Evolutionary conservation across 1,140 invertebrate genomes (phyloP), one percentile per base, ranked within the genome.

Genomic region (Tetranychus cinnabarinus): DNA sequence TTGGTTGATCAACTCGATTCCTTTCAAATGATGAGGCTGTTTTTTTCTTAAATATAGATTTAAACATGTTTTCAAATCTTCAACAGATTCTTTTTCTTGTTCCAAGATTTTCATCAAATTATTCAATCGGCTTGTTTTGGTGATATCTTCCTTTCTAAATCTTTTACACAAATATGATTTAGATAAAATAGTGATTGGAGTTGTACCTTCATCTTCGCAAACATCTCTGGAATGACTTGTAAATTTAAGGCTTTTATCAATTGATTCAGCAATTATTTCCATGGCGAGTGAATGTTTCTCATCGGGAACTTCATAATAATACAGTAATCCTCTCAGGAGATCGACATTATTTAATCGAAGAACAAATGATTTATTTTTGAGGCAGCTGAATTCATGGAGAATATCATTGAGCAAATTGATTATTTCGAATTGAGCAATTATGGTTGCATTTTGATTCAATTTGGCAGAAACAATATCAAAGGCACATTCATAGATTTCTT

Each of bases 301-400:
- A 56, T 79, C 77, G 23, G 85, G 80, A 4, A 95, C 82, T 33
- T 84, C 85, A 70, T 82, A 86, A 65, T 86, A 81, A 60, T 85
- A 69, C 1, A 97, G 74, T 52, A 93, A 77, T 0, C 83, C 82
- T 66, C 81, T 77, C 23, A 95, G 67, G 8, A 96, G 69, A 12
- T 78, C 80, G 0, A 82, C 82, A 69, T 95, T 90, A 71, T 90
- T 92, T 23, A 96, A 69, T 56, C 82, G 78, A 61, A 93, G 78
- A 15, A 78, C 75, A 60, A 85, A 82, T 71, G 82, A 82, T 52
- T 80, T 77, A 47, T 80, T 78, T 55, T 78, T 73, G 2, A 85
- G 69, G 33, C 75, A 74, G 0, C 82, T 79, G 65, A 89, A 77
- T 68, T 84, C 79, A 60, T 78, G 78, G 46, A 85, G 77, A 12